phyloP scores from a whole-genome alignment of 2,797 vertebrate species.

The Siniperca undulata region DNA sequence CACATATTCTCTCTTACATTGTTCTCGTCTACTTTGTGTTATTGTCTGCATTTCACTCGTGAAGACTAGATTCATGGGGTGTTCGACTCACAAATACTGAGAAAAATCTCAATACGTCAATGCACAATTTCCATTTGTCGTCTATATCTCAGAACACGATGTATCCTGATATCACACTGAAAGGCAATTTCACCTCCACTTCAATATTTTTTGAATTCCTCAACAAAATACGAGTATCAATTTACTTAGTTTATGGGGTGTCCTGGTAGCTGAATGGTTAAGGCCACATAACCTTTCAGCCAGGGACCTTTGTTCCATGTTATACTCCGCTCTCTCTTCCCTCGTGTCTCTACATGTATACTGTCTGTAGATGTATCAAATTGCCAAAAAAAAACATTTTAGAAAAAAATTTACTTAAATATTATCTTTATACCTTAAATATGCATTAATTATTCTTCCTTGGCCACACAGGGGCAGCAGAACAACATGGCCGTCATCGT shows the following conservation, averaged over 20 bases:
- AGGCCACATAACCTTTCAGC: background rate
- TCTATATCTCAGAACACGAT: background rate
- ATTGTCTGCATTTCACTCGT: background rate
- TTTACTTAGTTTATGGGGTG: no score
- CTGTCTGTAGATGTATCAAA: background rate
- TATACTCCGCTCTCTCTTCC: background rate
- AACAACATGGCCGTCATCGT: background rate
- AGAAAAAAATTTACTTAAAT: no score
- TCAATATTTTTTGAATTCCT: background rate
- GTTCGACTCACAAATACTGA: background rate
- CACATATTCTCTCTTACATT: constrained; percentile 1
- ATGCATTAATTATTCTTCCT: background rate
- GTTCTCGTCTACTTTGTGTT: background rate
- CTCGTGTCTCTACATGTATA: background rate
- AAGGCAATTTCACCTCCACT: background rate
- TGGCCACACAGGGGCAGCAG: background rate
- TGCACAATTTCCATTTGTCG: background rate
- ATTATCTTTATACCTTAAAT: no score
- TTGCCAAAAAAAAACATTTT: no score
- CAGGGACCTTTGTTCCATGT: background rate
- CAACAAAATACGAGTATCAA: background rate
- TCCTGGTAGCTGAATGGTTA: background rate
- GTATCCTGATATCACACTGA: background rate
- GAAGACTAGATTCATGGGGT: background rate
- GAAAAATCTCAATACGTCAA: background rate